Conservation (phyloP, 2,888 invertebrate genomes). For the Acleris sparsana region DNA sequence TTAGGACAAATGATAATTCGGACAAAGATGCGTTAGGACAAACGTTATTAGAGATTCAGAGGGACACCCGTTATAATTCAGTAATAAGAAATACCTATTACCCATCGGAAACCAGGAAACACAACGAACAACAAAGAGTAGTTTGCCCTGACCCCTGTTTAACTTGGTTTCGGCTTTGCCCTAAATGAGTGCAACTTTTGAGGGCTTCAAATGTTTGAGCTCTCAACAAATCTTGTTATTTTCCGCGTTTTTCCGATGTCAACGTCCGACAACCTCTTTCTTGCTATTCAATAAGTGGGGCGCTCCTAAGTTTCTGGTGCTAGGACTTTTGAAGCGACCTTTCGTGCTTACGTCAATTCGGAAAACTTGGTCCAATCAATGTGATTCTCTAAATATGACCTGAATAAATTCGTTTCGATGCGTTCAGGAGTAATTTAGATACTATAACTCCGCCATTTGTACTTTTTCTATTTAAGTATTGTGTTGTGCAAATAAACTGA, state of each 20-base stretch:
- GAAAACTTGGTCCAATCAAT: slow-evolving; percentile 6
- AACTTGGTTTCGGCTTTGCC: slow-evolving; percentile 10
- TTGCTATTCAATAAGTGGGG: slow-evolving; percentile 14
- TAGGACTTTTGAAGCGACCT: slow-evolving; percentile 6
- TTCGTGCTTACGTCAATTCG: slow-evolving; percentile 17
- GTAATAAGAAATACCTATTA: no score
- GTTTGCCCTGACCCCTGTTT: neutral
- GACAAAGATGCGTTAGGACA: no score
- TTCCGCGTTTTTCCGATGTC: slow-evolving; percentile 23
- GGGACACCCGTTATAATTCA: no score
- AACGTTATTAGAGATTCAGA: no score
- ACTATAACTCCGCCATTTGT: no score
- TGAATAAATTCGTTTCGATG: slow-evolving; percentile 11
- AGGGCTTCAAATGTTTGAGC: slow-evolving; percentile 7
- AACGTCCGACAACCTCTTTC: slow-evolving; percentile 23
- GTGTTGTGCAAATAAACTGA: no score
- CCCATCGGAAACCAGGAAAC: no score
- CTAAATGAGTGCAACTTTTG: slow-evolving; percentile 22
- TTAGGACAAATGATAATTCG: no score
- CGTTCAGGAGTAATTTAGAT: no score
- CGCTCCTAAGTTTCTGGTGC: slow-evolving; percentile 23
- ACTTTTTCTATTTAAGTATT: no score
- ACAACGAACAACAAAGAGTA: neutral
- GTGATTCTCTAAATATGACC: slow-evolving; percentile 12
- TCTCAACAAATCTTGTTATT: slow-evolving; percentile 14